Evolutionary conservation across 2,888 invertebrate species (phyloP), one percentile per base, ranked within the genome.

Genomic region (Agrotis puta): DNA sequence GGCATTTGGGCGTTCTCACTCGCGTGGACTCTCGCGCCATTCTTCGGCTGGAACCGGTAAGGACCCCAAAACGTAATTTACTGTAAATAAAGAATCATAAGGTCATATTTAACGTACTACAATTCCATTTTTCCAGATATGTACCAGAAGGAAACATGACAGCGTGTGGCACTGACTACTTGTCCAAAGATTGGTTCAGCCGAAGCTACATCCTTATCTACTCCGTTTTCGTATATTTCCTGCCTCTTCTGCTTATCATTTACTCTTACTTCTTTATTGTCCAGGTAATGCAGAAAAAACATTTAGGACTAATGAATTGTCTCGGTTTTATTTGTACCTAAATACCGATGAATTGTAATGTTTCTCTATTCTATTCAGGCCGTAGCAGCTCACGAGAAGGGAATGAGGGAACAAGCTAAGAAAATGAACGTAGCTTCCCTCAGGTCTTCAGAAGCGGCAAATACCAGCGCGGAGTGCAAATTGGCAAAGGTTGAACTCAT

Each of bases 91-190:
- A 14, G 7, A 48, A 18, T 57, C 0, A 3, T 20, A 22, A 33
- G 3, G 16, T 6, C 45, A 14, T 16, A 43, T 22, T 13, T 51
- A 16, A 39, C 1, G 0, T 16, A 50, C 9, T 7, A 14, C 22
- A 45, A 66, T 47, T 14, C 5, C 18, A 56, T 62, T 13, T 73
- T 58, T 64, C n/a, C 64, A 79, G 91, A 98, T 99, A 99, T 91
- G 98, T 99, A 61, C 99, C 99, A 13, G 99, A 99, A 94, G 99
- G 99, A 75, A 98, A 99, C 94, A 98, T 99, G 97, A 98, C 98
- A 57, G 98, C 98, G 48, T 99, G 99, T 90, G 98, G 99, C 70
- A 98, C 98, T 68, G 98, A 98, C 92, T 98, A 98, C 91, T 96
- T 98, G 84, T 97, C 93, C 92, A 97, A 97, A 93, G 97, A 97